Percentiles rank a stretch among this genome's conserved stretches.
These are phyloP conservation scores for Platanista minor DNA, from an alignment of 2,113 vertebrate species.

Conservation along the genomic window DNA sequence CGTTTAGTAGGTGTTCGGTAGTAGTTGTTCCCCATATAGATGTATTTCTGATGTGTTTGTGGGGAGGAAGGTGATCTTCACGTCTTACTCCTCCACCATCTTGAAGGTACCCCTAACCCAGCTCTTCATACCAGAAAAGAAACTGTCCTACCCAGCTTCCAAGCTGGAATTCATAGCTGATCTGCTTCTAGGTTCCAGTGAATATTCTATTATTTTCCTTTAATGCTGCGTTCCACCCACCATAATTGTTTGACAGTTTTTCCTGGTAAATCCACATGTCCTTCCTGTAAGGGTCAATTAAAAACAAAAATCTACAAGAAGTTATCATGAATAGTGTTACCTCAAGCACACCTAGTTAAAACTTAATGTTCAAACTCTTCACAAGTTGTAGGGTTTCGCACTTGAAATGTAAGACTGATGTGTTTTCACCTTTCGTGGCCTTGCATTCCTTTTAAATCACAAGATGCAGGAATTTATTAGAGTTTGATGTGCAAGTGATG, in stretches of 20 bases:
- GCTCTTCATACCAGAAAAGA: neutral
- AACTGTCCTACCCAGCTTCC: neutral
- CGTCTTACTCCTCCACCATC: no score
- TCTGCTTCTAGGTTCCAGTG: neutral
- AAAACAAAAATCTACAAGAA: neutral
- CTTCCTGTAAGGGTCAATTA: neutral
- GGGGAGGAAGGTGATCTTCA: no score
- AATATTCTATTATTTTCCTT: neutral
- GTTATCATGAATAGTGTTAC: neutral
- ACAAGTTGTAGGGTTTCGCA: neutral
- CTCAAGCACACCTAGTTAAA: neutral
- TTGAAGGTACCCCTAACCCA: neutral
- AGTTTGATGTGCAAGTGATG: conserved; percentile 58
- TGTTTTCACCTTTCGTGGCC: conserved; percentile 46
- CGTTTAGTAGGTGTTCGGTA: no score
- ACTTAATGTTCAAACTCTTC: conserved; percentile 7
- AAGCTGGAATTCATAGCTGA: neutral
- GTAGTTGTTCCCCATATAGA: no score
- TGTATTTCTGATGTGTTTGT: no score
- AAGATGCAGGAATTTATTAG: conserved; percentile 66
- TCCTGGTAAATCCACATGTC: neutral
- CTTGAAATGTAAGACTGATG: conserved; percentile 34
- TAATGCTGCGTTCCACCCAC: neutral
- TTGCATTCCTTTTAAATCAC: conserved; percentile 53
- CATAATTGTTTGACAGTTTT: neutral